Evolutionary conservation across 2,888 invertebrate genomes (phyloP).

Genomic region (Netelia fuscicornis): DNA sequence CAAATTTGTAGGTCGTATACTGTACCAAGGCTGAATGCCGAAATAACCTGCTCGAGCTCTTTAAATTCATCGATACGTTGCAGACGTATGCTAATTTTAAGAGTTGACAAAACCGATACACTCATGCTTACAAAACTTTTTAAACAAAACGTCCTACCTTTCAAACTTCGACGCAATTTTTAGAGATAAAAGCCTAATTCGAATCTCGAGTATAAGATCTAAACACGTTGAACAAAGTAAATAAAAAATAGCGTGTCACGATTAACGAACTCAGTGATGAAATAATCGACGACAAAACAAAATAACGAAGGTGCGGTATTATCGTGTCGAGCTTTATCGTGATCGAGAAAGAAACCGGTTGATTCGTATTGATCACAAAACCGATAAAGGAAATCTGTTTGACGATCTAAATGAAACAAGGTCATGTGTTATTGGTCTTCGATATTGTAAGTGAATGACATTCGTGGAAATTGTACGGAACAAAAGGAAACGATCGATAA

Average conservation of each 20-base stretch:
- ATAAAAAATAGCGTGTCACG: background rate
- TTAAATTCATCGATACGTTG: conserved; percentile 4
- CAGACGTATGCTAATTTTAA: background rate
- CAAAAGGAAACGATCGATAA: too few relatives aligned
- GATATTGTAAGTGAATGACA: too few relatives aligned
- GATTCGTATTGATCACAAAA: background rate
- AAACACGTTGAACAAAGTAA: background rate
- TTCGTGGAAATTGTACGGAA: too few relatives aligned
- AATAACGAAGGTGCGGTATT: background rate
- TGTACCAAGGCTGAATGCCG: conserved; percentile 25
- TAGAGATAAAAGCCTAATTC: too few relatives aligned
- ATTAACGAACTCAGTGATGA: background rate
- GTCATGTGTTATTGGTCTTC: background rate
- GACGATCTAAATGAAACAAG: background rate
- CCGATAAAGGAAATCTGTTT: background rate
- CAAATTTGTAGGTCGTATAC: conserved; percentile 32
- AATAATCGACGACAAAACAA: background rate
- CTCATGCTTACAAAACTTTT: too few relatives aligned
- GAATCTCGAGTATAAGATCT: too few relatives aligned
- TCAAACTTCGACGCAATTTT: too few relatives aligned
- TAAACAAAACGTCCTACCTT: too few relatives aligned
- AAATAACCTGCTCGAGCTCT: conserved; percentile 4
- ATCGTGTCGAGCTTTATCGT: background rate
- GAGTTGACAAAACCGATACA: conserved; percentile 5
- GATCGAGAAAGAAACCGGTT: background rate